These are phyloP conservation scores for Etheostoma nigrum DNA, from an alignment of 2,797 vertebrate species.

Conservation along the genomic window DNA sequence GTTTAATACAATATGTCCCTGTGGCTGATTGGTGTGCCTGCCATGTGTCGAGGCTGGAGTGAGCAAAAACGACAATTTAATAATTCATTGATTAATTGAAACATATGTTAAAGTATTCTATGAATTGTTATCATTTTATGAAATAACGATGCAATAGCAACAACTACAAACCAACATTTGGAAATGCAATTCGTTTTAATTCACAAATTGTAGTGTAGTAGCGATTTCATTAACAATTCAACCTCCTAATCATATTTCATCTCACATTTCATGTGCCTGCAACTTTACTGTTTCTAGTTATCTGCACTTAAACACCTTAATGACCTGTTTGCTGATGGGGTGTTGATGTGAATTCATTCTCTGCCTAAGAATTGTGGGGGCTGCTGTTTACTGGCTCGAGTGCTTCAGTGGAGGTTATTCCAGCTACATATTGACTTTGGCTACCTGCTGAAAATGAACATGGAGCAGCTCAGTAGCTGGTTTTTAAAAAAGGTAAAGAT, in stretches of 20 bases:
- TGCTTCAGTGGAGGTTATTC: constrained; percentile 24
- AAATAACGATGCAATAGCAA: no score
- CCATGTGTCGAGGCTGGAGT: not conserved
- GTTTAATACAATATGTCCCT: constrained; percentile 1
- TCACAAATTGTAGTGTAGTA: not conserved
- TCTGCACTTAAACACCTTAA: not conserved
- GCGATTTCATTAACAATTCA: not conserved
- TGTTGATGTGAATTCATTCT: not conserved
- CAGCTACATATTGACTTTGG: constrained; percentile 49
- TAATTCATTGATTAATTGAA: not conserved
- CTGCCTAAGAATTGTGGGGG: not conserved
- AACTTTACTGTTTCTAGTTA: not conserved
- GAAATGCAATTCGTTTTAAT: not conserved
- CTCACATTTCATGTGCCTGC: not conserved
- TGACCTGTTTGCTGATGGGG: not conserved
- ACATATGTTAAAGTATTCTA: not conserved
- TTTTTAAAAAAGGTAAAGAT: constrained; percentile 59
- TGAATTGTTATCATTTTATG: no score
- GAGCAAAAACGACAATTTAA: not conserved
- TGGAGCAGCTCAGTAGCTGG: constrained; percentile 24
- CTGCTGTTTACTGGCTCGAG: not conserved
- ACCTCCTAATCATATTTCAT: not conserved
- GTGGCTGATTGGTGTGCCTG: not conserved
- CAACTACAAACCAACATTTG: not conserved
- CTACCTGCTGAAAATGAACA: constrained; percentile 44